phyloP scores from a whole-genome alignment of 2,113 vertebrate genomes.

The Noctilio leporinus region DNA sequence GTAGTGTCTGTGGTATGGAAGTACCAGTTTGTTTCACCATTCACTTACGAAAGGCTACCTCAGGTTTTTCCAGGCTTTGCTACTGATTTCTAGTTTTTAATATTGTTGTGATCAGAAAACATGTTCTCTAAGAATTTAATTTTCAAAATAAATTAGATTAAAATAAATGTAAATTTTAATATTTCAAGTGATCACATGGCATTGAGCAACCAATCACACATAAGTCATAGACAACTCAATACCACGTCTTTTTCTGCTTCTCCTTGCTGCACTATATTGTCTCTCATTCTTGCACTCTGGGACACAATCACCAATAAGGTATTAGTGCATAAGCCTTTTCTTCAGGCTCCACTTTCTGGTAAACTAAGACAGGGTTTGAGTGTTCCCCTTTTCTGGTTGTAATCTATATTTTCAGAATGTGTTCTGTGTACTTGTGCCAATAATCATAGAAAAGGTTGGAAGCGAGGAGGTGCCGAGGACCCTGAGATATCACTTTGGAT shows the following conservation, averaged over 20 bases:
- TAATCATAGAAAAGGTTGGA: background rate
- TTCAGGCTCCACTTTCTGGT: background rate
- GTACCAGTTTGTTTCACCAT: background rate
- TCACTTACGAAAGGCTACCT: background rate
- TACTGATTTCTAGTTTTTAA: background rate
- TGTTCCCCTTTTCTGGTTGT: background rate
- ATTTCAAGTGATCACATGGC: background rate
- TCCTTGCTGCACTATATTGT: background rate
- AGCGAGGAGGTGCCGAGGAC: background rate
- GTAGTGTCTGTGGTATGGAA: too few species aligned
- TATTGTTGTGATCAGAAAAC: background rate
- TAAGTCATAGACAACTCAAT: background rate
- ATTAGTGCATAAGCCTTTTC: background rate
- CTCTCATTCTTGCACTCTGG: background rate
- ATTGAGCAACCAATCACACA: background rate
- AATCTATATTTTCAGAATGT: background rate
- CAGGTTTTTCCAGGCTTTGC: background rate
- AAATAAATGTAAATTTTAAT: background rate
- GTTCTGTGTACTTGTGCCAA: background rate
- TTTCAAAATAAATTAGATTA: background rate
- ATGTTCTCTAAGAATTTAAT: background rate
- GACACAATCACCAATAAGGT: background rate
- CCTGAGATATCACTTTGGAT: background rate
- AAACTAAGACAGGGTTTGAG: background rate
- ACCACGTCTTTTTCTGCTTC: background rate